Conservation (phyloP, 2,113 vertebrate genomes). For the Ploceus nigricollis region DNA sequence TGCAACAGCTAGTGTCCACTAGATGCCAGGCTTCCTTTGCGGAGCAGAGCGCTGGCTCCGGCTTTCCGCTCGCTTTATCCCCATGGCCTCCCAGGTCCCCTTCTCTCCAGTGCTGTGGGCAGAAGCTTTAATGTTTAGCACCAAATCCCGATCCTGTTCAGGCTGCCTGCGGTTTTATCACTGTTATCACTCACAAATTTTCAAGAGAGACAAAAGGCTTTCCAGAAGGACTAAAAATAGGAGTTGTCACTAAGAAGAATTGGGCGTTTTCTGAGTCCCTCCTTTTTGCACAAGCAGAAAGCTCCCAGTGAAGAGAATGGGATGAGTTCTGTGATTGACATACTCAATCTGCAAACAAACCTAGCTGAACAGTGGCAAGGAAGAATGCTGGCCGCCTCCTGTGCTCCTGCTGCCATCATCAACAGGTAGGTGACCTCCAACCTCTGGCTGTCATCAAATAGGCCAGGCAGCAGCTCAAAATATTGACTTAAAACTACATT, state of each 20-base stretch:
- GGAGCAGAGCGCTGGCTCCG: background rate
- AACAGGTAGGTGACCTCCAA: conserved; percentile 50
- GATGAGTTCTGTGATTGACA: background rate
- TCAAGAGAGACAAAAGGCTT: background rate
- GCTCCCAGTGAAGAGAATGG: background rate
- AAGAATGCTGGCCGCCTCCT: background rate
- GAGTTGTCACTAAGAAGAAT: background rate
- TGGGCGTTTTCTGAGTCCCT: accelerated
- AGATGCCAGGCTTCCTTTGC: conserved; percentile 83
- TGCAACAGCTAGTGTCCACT: conserved; percentile 73
- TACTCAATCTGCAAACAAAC: background rate
- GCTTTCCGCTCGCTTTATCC: background rate
- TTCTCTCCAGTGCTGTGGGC: background rate
- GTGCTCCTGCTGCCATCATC: background rate
- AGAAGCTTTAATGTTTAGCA: background rate
- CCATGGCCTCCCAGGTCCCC: background rate
- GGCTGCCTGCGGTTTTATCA: background rate
- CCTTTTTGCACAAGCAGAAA: background rate
- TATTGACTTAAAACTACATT: conserved; percentile 7
- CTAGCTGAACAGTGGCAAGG: background rate
- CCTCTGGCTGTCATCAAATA: background rate
- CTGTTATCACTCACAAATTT: background rate
- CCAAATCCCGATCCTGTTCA: background rate
- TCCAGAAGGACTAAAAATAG: background rate
- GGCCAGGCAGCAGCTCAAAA: conserved; percentile 10